Evolutionary conservation across 1,140 invertebrate species (phyloP).

Genomic region (Dendroctonus ponderosae): DNA sequence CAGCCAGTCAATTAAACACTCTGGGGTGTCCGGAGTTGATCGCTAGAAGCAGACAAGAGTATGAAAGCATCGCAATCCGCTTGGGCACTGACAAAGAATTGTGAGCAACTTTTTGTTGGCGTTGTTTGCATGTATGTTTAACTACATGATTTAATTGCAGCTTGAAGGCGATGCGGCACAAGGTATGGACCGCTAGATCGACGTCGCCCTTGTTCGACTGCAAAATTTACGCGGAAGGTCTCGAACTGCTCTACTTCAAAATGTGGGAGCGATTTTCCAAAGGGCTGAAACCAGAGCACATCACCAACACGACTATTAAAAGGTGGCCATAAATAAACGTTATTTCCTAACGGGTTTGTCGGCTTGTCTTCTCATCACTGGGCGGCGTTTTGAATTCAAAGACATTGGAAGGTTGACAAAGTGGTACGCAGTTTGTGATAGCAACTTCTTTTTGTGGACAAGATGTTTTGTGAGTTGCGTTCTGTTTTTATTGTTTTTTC

Average conservation of each 20-base stretch:
- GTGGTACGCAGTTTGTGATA: no score
- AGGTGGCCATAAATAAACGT: constrained; percentile 27
- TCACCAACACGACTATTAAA: constrained; percentile 50
- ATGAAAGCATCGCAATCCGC: constrained; percentile 90
- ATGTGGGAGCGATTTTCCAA: constrained; percentile 82
- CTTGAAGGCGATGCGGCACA: constrained; percentile 86
- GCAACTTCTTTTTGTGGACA: no score
- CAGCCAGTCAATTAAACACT: constrained; percentile 92
- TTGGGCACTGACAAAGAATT: constrained; percentile 87
- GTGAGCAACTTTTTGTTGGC: constrained; percentile 62
- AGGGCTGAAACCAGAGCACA: constrained; percentile 76
- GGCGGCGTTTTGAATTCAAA: no score
- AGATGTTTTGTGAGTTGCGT: no score
- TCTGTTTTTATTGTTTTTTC: no score
- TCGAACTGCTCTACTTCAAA: constrained; percentile 82
- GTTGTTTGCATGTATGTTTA: background rate
- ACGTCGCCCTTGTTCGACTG: constrained; percentile 93
- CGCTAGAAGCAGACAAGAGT: constrained; percentile 82
- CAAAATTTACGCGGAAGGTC: constrained; percentile 80
- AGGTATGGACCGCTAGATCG: constrained; percentile 88
- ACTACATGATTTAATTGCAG: constrained; percentile 59
- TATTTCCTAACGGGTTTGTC: constrained; percentile 19
- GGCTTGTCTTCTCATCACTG: background rate
- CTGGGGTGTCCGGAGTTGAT: constrained; percentile 94
- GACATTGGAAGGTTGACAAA: no score